phyloP scores from a whole-genome alignment of 2,113 vertebrate species.

The Zosterops pallidus region DNA sequence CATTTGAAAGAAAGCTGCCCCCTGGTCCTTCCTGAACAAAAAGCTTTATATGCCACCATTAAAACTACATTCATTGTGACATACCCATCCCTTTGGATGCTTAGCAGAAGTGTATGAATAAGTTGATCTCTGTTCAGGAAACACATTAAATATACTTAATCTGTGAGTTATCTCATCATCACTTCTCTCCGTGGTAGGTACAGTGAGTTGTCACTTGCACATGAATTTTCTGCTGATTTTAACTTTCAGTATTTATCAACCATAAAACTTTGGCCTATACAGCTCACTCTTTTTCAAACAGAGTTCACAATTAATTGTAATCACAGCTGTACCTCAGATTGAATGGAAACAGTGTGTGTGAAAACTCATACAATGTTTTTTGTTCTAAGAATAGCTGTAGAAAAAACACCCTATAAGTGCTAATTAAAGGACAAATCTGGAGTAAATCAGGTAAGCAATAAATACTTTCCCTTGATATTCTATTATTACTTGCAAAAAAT shows the following conservation, averaged over 20 bases:
- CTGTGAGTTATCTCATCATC: not conserved
- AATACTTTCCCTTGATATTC: not conserved
- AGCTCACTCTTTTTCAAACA: not conserved
- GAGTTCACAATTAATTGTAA: not conserved
- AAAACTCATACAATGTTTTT: fast-evolving
- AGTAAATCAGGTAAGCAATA: not conserved
- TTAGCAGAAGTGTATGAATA: not conserved
- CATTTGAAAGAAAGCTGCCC: not conserved
- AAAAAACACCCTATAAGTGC: not conserved
- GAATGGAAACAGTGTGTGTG: not conserved
- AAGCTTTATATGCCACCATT: not conserved
- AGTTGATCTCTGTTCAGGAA: not conserved
- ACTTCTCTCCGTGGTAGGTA: not conserved
- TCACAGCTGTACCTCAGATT: not conserved
- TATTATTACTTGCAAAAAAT: not conserved
- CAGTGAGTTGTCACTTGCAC: not conserved
- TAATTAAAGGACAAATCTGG: not conserved
- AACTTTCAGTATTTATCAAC: not conserved
- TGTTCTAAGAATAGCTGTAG: not conserved
- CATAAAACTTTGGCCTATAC: not conserved
- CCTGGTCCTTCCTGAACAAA: not conserved
- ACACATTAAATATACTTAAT: not conserved
- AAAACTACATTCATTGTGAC: not conserved
- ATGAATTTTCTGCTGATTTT: not conserved
- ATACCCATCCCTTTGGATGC: not conserved